phyloP scores from a whole-genome alignment of 2,888 invertebrate genomes.

The Gerris lacustris region DNA sequence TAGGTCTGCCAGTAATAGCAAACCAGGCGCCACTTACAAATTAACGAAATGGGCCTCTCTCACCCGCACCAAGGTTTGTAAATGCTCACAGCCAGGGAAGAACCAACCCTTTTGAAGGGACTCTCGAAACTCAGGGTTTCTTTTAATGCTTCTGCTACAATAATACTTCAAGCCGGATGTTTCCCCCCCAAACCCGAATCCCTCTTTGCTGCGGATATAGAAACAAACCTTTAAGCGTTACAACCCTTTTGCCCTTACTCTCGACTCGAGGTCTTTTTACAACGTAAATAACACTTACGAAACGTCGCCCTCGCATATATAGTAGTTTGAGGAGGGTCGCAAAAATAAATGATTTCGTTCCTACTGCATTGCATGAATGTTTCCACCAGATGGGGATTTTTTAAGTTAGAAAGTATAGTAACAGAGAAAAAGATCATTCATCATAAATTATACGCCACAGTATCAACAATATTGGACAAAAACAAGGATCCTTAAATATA shows the following conservation, averaged over 20 bases:
- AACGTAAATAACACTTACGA: slow-evolving; percentile 3
- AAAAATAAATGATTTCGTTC: too few species aligned
- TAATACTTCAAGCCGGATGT: not conserved
- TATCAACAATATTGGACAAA: too few species aligned
- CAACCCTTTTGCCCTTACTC: not conserved
- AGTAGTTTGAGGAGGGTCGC: too few species aligned
- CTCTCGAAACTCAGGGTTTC: not conserved
- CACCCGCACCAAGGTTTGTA: not conserved
- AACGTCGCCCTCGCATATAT: not conserved
- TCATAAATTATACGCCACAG: too few species aligned
- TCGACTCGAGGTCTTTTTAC: not conserved
- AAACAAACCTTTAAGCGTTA: not conserved
- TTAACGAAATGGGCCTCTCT: not conserved
- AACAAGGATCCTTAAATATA: too few species aligned
- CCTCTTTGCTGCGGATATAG: not conserved
- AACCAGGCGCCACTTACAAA: slow-evolving; percentile 1
- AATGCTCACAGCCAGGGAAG: too few species aligned
- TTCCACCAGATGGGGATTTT: slow-evolving; percentile 3
- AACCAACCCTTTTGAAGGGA: too few species aligned
- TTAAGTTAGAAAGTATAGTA: too few species aligned
- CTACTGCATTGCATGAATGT: not conserved
- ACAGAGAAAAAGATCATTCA: too few species aligned
- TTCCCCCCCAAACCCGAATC: not conserved
- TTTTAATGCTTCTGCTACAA: not conserved
- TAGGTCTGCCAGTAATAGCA: not conserved